Evolutionary conservation across 2,113 vertebrate species (phyloP).

Genomic region (Myrmophylax atrothorax): DNA sequence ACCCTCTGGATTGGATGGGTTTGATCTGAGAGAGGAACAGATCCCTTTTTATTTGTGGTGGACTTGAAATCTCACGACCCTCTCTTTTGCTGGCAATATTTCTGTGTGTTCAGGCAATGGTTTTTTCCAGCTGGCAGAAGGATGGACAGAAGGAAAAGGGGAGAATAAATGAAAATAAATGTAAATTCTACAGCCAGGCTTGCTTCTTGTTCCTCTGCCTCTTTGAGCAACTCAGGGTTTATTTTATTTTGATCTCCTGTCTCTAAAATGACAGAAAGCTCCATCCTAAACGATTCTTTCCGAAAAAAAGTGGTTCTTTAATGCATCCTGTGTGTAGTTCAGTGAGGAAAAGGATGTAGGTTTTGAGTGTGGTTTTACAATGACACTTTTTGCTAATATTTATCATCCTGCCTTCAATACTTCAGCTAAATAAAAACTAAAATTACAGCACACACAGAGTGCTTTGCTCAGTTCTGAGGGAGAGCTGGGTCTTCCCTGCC

Average conservation of each 20-base stretch:
- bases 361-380: background rate
- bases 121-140: background rate
- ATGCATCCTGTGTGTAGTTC: background rate
- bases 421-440: background rate
- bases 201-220: background rate
- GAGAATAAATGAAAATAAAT: background rate
- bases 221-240: background rate
- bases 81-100: background rate
- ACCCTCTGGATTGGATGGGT: background rate
- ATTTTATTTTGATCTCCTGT: background rate
- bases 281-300: background rate
- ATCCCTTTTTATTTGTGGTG: background rate
- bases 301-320: background rate
- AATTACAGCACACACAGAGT: too few relatives aligned
- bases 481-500: fast-evolving
- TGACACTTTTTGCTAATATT: background rate
- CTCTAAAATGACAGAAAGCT: background rate
- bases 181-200: background rate
- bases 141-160: background rate
- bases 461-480: background rate
- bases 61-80: background rate
- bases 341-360: background rate
- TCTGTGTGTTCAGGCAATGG: background rate
- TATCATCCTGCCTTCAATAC: background rate
- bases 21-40: background rate